Evolutionary conservation across 2,888 invertebrate species (phyloP).

Genomic region (Polyommatus iphigenia): DNA sequence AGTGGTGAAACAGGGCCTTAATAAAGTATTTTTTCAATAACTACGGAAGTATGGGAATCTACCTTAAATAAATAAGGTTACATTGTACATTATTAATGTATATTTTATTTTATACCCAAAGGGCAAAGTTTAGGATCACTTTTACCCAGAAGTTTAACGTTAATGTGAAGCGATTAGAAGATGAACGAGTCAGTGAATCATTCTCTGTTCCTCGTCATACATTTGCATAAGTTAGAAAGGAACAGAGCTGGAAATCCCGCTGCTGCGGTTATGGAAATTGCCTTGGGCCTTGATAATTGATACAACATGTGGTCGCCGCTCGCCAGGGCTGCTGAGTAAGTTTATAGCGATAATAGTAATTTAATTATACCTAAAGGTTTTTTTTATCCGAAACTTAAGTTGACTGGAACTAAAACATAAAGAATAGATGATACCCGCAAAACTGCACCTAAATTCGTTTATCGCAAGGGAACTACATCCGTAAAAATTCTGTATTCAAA

Average conservation of each 20-base stretch:
- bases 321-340: background rate
- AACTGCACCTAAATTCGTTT: too few species aligned
- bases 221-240: conserved; percentile 25
- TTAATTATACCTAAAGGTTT: background rate
- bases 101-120: background rate
- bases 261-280: conserved; percentile 27
- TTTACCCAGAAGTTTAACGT: background rate
- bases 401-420: too few species aligned
- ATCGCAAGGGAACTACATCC: too few species aligned
- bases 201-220: conserved; percentile 5
- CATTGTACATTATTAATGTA: too few species aligned
- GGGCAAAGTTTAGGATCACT: background rate
- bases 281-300: conserved; percentile 8
- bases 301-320: background rate
- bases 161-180: background rate
- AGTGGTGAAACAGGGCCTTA: too few species aligned
- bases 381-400: too few species aligned
- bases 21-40: background rate
- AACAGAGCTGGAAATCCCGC: conserved; percentile 25
- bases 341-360: background rate
- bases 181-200: background rate
- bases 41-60: background rate
- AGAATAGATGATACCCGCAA: too few species aligned
- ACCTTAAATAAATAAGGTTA: too few species aligned
- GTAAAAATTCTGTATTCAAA: too few species aligned